A percentile compares a stretch with the other conserved stretches of the same genome.
Conservation (phyloP, 2,888 invertebrate species). For the Ctena decussata region DNA sequence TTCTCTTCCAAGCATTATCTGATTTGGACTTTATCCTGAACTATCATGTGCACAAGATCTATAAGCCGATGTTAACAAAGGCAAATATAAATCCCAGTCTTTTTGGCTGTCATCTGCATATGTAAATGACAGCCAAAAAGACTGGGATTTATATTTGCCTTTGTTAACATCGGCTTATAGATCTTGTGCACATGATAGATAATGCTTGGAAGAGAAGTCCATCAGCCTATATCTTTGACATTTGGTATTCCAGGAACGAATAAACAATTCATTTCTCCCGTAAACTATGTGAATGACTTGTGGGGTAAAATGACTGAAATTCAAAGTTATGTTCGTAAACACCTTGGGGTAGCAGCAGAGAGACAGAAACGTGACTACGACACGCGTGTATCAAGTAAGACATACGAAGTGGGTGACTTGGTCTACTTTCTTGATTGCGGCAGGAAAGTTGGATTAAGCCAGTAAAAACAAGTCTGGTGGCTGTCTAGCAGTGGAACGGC, state of each 20-base stretch:
- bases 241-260: not conserved
- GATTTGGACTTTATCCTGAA: no score
- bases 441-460: conserved; percentile 9
- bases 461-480: no score
- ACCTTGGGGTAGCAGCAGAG: conserved; percentile 2
- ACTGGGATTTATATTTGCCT: conserved; percentile 23
- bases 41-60: conserved; percentile 16
- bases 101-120: conserved; percentile 19
- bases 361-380: conserved; percentile 36
- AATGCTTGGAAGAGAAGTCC: conserved; percentile 32
- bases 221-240: not conserved
- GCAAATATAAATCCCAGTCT: conserved; percentile 21
- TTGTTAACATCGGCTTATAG: conserved; percentile 30
- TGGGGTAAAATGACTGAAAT: conserved; percentile 10
- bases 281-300: conserved; percentile 25
- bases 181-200: conserved; percentile 15
- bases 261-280: not conserved
- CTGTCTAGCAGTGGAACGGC: no score
- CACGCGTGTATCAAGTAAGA: not conserved
- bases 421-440: conserved; percentile 20
- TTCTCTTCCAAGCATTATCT: conserved; percentile 31
- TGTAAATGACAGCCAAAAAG: conserved; percentile 16
- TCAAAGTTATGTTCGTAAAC: conserved; percentile 7
- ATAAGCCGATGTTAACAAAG: conserved; percentile 28
- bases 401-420: conserved; percentile 18